Evolutionary conservation across 2,113 vertebrate species (phyloP), one percentile per base, ranked within the genome.

Genomic region (Girardinichthys multiradiatus): DNA sequence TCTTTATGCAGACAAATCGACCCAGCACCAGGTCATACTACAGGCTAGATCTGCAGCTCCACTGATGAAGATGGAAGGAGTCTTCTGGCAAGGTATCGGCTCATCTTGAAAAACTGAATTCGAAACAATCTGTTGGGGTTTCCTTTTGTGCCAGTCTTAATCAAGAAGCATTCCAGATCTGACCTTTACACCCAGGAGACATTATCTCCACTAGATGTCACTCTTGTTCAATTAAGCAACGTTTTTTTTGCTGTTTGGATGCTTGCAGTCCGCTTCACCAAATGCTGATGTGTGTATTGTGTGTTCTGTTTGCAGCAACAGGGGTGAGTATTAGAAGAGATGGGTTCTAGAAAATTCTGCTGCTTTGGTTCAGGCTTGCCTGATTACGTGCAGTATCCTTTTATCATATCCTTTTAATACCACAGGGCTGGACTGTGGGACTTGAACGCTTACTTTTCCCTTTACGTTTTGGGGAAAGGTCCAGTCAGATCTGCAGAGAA

Each of bases 321-420:
- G 90, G 80, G 95, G 95, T 96, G 95, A 96, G 95, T 96, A 94
- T 92, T 95, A 95, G 89, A 90, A 91, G 93, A 94, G 88, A 88
- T 93, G 94, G 90, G 87, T 89, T 94, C 91, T 94, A 95, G 89
- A 92, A 86, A 92, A 82, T 92, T 89, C 92, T 91, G 91, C 92
- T 84, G 83, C 90, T 86, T 86, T 88, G 84, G 87, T 92, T 95
- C 92, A 94, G 93, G 92, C 93, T 89, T 94, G 86, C 82, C 85
- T 89, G 81, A 85, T 85, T 87, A 77, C 90, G 83, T 91, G 85
- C 92, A 94, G 94, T 95, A 95, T 93, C 84, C 92, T 95, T 72
- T 95, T 92, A 81, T 77, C 78, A 80, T 95, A 94, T 93, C 94
- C 92, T 96, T 94, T 54, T 94, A 64, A 90, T 93, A 93, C n/a